Conservation (phyloP, 1,140 invertebrate genomes). For the Dendrolimus punctatus region DNA sequence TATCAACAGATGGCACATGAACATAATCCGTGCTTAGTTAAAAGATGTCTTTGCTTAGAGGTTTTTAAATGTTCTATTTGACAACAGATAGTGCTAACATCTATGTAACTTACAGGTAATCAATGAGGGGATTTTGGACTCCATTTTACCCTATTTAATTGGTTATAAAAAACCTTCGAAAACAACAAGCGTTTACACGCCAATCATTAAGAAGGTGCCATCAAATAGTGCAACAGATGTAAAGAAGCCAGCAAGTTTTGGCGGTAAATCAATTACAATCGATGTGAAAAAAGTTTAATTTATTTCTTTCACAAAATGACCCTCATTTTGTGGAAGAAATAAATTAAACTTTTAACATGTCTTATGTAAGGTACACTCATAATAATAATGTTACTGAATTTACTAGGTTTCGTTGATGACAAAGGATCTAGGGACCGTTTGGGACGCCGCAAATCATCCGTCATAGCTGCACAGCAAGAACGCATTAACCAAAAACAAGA, state of each 20-base stretch:
- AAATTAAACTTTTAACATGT: background rate
- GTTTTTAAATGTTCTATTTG: slow-evolving; percentile 17
- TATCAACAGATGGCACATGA: too few species aligned
- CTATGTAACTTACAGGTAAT: slow-evolving; percentile 74
- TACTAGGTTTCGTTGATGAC: slow-evolving; percentile 58
- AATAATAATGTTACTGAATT: background rate
- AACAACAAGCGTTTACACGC: slow-evolving; percentile 64
- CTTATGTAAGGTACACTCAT: background rate
- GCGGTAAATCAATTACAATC: slow-evolving; percentile 30
- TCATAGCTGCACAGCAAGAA: slow-evolving; percentile 46
- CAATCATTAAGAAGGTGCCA: slow-evolving; percentile 71
- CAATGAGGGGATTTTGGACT: slow-evolving; percentile 85
- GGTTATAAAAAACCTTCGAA: slow-evolving; percentile 66
- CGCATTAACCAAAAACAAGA: slow-evolving; percentile 55
- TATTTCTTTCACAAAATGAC: too few species aligned
- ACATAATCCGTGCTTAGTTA: too few species aligned
- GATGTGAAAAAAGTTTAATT: background rate
- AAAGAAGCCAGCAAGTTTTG: slow-evolving; percentile 70
- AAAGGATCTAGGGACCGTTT: slow-evolving; percentile 61
- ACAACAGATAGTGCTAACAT: slow-evolving; percentile 21
- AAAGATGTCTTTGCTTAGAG: too few species aligned
- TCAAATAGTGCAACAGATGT: slow-evolving; percentile 45
- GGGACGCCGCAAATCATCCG: slow-evolving; percentile 62
- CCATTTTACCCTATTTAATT: slow-evolving; percentile 80
- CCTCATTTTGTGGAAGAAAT: background rate